Percentiles rank a stretch among this genome's conserved stretches.
Conservation (phyloP, 2,797 vertebrate species). For the Cottoperca gobio region DNA sequence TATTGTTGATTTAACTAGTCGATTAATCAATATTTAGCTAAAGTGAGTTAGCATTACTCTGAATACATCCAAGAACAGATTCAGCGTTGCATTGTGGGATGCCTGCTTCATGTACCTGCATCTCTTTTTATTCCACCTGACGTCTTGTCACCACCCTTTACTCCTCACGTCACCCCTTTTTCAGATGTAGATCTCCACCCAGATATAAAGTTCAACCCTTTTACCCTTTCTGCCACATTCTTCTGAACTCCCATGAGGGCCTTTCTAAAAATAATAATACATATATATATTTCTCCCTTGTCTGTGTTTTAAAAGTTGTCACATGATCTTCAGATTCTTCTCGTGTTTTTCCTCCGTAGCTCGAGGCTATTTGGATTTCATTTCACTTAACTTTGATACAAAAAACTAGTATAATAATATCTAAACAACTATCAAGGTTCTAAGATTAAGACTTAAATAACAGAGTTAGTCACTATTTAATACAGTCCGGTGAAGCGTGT, state of each 20-base stretch:
- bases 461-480: no score
- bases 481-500: no score
- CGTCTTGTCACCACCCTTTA: slow-evolving; percentile 46
- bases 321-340: slow-evolving; percentile 60
- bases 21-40: no score
- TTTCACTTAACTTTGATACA: no score
- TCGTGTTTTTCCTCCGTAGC: slow-evolving; percentile 78
- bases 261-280: background rate
- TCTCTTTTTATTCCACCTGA: slow-evolving; percentile 25
- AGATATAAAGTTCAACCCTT: slow-evolving; percentile 35
- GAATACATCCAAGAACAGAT: background rate
- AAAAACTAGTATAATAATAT: no score
- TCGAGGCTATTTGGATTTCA: slow-evolving; percentile 90
- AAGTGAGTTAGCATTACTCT: background rate
- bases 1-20: no score
- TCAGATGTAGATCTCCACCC: slow-evolving; percentile 57
- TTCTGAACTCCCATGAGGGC: slow-evolving; percentile 45
- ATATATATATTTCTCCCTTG: background rate
- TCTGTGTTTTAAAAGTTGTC: slow-evolving; percentile 57
- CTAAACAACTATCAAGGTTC: no score
- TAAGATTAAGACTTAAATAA: no score
- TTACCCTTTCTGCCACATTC: slow-evolving; percentile 43
- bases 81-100: background rate
- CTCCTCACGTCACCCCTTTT: slow-evolving; percentile 40
- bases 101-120: slow-evolving; percentile 17